A percentile compares a stretch with the other conserved stretches of the same genome.
Evolutionary conservation across 2,888 invertebrate species (phyloP).

Genomic region (Acanthoscelides obtectus): DNA sequence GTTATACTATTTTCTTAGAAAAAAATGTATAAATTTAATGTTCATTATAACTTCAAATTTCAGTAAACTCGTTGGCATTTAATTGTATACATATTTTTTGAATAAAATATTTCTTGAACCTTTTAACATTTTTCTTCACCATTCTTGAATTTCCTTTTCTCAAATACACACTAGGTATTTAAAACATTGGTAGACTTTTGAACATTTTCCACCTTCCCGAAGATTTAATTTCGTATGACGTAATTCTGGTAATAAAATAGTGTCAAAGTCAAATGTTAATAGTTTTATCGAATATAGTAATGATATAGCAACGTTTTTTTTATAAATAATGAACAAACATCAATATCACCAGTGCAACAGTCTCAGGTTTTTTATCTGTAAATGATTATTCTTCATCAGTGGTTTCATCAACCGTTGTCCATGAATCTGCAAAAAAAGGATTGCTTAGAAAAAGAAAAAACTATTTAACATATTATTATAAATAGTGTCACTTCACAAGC

Average conservation of each 20-base stretch:
- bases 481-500: too few species aligned
- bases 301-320: background rate
- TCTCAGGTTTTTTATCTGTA: background rate
- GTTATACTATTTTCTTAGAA: background rate
- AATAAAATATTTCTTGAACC: conserved; percentile 1
- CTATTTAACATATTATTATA: background rate
- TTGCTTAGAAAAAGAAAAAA: too few species aligned
- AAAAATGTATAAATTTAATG: background rate
- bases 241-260: too few species aligned
- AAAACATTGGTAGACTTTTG: too few species aligned
- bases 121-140: too few species aligned
- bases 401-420: conserved; percentile 32
- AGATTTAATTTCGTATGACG: too few species aligned
- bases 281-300: conserved; percentile 3
- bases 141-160: too few species aligned
- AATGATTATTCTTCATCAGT: background rate
- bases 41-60: background rate
- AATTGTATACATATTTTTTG: conserved; percentile 4
- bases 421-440: conserved; percentile 20
- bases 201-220: too few species aligned
- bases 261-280: conserved; percentile 10
- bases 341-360: background rate
- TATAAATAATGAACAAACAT: background rate
- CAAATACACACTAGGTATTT: too few species aligned
- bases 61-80: conserved; percentile 7